Evolutionary conservation across 2,888 invertebrate genomes (phyloP), one percentile per base, ranked within the genome.

Genomic region (Leucophenga maculata): DNA sequence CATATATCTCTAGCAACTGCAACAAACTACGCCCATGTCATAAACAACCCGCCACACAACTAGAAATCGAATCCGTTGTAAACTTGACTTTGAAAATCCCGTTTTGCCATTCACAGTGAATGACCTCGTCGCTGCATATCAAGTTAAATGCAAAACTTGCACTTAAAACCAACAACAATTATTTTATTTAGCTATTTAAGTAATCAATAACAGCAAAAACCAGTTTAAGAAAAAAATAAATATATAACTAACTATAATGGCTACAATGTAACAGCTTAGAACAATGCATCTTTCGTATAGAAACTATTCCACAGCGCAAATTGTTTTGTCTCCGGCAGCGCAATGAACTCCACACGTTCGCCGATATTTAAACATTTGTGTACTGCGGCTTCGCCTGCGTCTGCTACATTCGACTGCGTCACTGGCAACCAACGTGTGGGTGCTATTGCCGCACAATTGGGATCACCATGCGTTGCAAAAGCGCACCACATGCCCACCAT

Each of bases 401-500:
- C 4, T 26, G 4, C 26, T 3, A 3, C 26, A 26, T 26, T 26
- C 16, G 50, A n/a, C 32, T 26, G 59, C 16, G 14, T 16, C 1
- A 82, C 3, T 0, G 68, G 67, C 39, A 74, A 73, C 82, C 74
- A 85, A 26, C 39, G 71, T 44, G 68, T 74, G 32, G 74, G 74
- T 11, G 64, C 71, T 11, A 80, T 76, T 20, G 77, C 72, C 0
- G 73, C 59, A 64, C 80, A 70, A 70, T 84, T 77, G 72, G 86
- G 78, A 81, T 87, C 74, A 80, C 72, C 3, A 20, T 20, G 6
- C 16, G 71, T 66, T 4, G 88, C 88, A 75, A 89, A 89, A 0
- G 81, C 74, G 1, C 84, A 85, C 84, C 87, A 87, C 79, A 88
- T 85, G 65, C 78, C 84, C 18, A 87, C 72, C 78, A 88, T 75